Percentiles rank a stretch among this genome's conserved stretches.
phyloP scores from a whole-genome alignment of 2,797 vertebrate genomes.

The Ceryle rudis region DNA sequence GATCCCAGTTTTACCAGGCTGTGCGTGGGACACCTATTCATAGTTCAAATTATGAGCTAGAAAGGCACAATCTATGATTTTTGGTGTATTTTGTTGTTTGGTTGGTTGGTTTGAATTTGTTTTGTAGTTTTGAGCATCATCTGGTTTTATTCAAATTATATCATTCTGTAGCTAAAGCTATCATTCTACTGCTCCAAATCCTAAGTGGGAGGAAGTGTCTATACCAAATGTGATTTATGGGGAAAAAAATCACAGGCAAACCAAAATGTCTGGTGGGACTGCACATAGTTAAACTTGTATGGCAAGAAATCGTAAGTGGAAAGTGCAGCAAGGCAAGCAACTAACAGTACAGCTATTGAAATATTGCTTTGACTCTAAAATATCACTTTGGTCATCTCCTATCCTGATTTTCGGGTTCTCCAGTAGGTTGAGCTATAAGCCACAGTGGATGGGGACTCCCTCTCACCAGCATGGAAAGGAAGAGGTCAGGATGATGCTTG shows the following conservation, averaged over 20 bases:
- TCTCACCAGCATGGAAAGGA: background rate
- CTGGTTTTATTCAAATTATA: background rate
- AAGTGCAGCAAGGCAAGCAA: background rate
- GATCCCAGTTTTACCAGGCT: background rate
- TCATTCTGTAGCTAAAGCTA: background rate
- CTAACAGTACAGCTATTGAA: background rate
- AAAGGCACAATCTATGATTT: background rate
- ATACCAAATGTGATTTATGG: background rate
- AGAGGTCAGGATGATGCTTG: background rate
- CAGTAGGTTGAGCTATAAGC: background rate
- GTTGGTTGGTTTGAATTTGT: background rate
- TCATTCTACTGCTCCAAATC: background rate
- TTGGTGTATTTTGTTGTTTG: background rate
- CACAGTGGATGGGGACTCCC: background rate
- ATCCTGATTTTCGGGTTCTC: background rate
- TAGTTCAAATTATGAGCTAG: background rate
- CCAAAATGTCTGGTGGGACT: background rate
- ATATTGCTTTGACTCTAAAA: background rate
- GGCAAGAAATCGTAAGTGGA: background rate
- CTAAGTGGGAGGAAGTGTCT: background rate
- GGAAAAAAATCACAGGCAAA: background rate
- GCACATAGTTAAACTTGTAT: background rate
- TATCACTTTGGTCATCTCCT: background rate
- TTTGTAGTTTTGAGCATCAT: background rate
- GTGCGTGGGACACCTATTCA: background rate